phyloP scores from a whole-genome alignment of 2,113 vertebrate species.

The Laterallus jamaicensis region DNA sequence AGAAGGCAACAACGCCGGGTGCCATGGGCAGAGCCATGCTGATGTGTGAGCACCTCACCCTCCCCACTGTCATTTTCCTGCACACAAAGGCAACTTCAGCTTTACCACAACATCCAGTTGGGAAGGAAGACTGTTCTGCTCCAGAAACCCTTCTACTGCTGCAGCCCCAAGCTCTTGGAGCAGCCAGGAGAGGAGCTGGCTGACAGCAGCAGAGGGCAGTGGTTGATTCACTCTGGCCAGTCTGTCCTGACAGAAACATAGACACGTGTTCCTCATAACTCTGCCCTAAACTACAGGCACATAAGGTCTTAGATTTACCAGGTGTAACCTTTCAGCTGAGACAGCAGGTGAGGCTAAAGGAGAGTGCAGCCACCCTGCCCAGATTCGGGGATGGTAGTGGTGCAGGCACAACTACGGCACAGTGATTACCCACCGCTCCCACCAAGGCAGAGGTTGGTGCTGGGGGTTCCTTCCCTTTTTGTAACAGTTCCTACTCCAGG shows the following conservation, averaged over 20 bases:
- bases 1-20: neutral
- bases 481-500: neutral
- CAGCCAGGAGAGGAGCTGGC: neutral
- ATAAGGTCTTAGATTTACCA: neutral
- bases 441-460: neutral
- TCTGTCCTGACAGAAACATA: neutral
- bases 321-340: no score
- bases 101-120: rapidly evolving
- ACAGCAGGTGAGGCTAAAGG: neutral
- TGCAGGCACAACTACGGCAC: neutral
- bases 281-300: neutral
- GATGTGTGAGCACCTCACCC: neutral
- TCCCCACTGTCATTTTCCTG: neutral
- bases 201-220: neutral
- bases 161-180: neutral
- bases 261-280: neutral
- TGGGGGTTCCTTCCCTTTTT: neutral
- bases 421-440: rapidly evolving
- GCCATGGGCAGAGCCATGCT: rapidly evolving
- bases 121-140: neutral
- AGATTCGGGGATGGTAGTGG: rapidly evolving
- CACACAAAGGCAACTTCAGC: neutral
- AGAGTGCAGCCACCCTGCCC: rapidly evolving
- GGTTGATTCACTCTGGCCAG: neutral
- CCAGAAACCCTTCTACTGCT: neutral